Percentiles rank a stretch among this genome's conserved stretches.
Evolutionary conservation across 2,797 vertebrate species (phyloP).

Genomic region (Falco concolor): DNA sequence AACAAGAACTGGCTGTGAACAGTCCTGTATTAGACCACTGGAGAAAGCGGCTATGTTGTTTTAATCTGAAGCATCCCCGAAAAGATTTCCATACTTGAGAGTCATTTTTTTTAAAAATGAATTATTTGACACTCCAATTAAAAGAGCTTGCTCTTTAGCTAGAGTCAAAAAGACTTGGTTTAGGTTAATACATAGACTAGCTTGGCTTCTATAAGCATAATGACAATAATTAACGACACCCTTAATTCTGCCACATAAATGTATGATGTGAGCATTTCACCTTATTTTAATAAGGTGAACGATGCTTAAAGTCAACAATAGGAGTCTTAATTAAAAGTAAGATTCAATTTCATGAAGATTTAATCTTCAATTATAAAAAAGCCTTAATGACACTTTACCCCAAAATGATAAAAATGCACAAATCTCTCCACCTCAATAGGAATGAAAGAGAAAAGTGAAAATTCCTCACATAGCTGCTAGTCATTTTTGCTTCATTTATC

Average conservation of each 20-base stretch:
- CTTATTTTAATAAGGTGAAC: neutral
- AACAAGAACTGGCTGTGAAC: neutral
- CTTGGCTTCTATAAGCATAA: neutral
- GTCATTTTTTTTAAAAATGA: neutral
- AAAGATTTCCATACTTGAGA: neutral
- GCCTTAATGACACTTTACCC: accelerated
- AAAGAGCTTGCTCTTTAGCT: neutral
- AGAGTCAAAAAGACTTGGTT: neutral
- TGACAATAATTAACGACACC: neutral
- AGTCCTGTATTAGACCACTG: neutral
- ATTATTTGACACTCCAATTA: neutral
- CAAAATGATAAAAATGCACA: neutral
- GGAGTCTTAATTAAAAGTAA: neutral
- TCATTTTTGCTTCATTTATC: neutral
- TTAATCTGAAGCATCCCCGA: neutral
- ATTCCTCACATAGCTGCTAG: neutral
- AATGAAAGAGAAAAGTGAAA: neutral
- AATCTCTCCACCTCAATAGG: neutral
- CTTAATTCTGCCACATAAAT: neutral
- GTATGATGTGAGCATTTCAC: neutral
- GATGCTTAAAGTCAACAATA: neutral
- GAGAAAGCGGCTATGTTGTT: neutral
- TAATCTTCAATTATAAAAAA: neutral
- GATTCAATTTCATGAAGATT: neutral
- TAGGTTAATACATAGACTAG: neutral